Percentiles rank a stretch among this genome's conserved stretches.
These are phyloP conservation scores for Callorhinus ursinus DNA, from an alignment of 2,113 vertebrate genomes.

Conservation along the genomic window DNA sequence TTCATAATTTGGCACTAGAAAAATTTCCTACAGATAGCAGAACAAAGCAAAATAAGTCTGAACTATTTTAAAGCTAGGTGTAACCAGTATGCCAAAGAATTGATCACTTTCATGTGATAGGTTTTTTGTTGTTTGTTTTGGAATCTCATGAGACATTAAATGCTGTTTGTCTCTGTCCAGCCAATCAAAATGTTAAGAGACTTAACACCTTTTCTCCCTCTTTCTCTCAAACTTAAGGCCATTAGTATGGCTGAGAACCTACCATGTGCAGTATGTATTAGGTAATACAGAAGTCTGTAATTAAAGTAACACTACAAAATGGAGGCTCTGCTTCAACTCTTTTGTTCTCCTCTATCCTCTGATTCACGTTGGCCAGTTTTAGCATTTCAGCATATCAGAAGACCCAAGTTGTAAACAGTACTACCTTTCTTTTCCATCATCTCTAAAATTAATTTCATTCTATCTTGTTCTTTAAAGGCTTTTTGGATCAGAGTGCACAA, in stretches of 20 bases:
- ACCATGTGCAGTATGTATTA: neutral
- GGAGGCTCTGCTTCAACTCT: neutral
- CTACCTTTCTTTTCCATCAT: neutral
- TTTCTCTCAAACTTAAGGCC: neutral
- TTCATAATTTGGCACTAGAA: neutral
- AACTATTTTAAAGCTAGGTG: neutral
- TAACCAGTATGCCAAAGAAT: conserved; percentile 3
- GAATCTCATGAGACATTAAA: neutral
- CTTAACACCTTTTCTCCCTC: neutral
- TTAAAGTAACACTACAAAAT: neutral
- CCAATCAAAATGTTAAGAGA: neutral
- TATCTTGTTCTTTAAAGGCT: neutral
- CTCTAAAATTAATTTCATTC: neutral
- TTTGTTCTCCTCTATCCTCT: neutral
- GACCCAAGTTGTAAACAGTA: neutral
- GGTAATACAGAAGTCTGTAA: neutral
- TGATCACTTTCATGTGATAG: neutral
- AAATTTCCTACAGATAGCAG: neutral
- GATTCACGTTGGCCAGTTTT: conserved; percentile 17
- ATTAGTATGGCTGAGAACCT: neutral
- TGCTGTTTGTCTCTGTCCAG: neutral
- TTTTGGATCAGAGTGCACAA: neutral
- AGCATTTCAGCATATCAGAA: neutral
- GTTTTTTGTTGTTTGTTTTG: neutral
- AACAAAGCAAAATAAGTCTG: neutral